Base-by-base conservation (phyloP, 2,888 invertebrate species). In the Baronia brevicornis region DNA sequence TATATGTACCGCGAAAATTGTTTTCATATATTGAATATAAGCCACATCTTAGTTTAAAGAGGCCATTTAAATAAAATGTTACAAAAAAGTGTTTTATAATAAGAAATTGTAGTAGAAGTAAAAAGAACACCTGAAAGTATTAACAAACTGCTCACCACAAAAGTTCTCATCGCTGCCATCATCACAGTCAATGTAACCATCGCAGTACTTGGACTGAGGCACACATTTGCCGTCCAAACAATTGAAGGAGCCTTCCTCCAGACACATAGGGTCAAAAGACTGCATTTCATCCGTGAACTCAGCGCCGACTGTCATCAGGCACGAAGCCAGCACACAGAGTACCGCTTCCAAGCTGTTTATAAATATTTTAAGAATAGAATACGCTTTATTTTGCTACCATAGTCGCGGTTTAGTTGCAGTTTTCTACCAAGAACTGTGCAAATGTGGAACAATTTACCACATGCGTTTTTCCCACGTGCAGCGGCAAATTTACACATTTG, bases 91-190 rank as follows among this genome's bases (percentile, higher is more conserved):
- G 22, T 5, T 14, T 12, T 18, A 20, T n/a, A n/a, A n/a, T n/a
- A n/a, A n/a, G n/a, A n/a, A n/a, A n/a, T n/a, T n/a, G n/a, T n/a
- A n/a, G 3, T 13, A 3, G 10, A 3, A n/a, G 15, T n/a, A 8
- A 6, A 3, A 14, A 15, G 2, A 8, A 7, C 10, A 8, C 6
- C 6, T n/a, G 13, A 9, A 17, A 1, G 4, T 3, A 7, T 4
- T 14, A 15, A 3, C 2, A 21, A 7, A 18, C 35, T 7, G 63
- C 75, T 69, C 41, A 82, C 82, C 8, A 36, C 82, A 84, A 24
- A 68, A 68, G 28, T 63, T 61, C 54, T 90, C 88, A 50, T 89
- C 88, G 2, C 86, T 86, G 1, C 80, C 86, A 51, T 90, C 91
- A 0, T 57, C 48, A 50, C 92, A 92, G 54, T 89, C 87, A 0